These are phyloP conservation scores for Paraescarpia echinospica DNA, from an alignment of 1,140 invertebrate species.

Conservation along the genomic window DNA sequence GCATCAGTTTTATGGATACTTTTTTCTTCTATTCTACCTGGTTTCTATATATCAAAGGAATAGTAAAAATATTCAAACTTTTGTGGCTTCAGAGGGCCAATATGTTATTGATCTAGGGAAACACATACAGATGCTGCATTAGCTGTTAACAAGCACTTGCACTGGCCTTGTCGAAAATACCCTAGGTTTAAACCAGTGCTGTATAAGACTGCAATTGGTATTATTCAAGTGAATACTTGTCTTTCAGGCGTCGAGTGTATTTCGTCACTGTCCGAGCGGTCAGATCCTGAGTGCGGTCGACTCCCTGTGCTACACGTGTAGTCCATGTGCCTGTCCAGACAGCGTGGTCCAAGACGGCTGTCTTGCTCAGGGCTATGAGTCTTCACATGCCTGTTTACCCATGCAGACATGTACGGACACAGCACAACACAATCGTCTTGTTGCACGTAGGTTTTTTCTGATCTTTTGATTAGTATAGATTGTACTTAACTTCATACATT, in stretches of 20 bases:
- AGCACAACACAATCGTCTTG: background rate
- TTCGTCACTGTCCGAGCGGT: background rate
- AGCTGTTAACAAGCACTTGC: too few species aligned
- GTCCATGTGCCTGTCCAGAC: background rate
- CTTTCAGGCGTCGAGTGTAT: background rate
- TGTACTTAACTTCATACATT: background rate
- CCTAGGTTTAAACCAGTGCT: too few species aligned
- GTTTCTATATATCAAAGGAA: too few species aligned
- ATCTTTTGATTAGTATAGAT: background rate
- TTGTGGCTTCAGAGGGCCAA: too few species aligned
- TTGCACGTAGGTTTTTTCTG: background rate
- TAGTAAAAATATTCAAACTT: too few species aligned
- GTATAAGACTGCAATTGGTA: too few species aligned
- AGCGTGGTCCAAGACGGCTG: background rate
- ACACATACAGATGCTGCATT: too few species aligned
- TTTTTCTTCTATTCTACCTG: too few species aligned
- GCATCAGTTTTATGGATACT: too few species aligned
- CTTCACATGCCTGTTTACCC: background rate
- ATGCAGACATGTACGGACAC: background rate
- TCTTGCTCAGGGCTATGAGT: background rate
- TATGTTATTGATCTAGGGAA: background rate
- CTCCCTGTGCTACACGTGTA: background rate
- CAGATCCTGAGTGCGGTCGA: background rate
- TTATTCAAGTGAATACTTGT: background rate
- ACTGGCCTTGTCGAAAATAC: background rate